Percentiles rank a stretch among this genome's conserved stretches.
These are phyloP conservation scores for Trilocha varians DNA, from an alignment of 2,888 invertebrate species.

Conservation along the genomic window DNA sequence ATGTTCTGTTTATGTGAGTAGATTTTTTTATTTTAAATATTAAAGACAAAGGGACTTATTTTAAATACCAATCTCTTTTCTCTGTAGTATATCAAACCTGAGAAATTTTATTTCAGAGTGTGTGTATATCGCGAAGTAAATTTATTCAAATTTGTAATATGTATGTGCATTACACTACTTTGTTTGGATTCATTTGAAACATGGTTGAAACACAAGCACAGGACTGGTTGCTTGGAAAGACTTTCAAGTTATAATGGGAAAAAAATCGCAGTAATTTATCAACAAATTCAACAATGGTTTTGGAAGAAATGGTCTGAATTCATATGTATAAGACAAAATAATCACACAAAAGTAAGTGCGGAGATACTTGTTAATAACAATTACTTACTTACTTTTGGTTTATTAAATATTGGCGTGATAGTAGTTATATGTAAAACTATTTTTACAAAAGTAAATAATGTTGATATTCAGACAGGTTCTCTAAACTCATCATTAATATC, in stretches of 20 bases:
- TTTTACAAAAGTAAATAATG: no score
- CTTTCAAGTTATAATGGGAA: slow-evolving; percentile 34
- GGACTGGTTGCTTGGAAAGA: slow-evolving; percentile 49
- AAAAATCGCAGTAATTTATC: slow-evolving; percentile 25
- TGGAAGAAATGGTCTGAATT: slow-evolving; percentile 37
- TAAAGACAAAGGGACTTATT: background rate
- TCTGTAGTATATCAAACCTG: background rate
- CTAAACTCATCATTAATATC: no score
- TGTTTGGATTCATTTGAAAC: slow-evolving; percentile 52
- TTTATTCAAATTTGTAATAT: slow-evolving; percentile 40
- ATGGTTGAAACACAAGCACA: slow-evolving; percentile 61
- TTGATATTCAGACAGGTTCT: no score
- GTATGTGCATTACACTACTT: slow-evolving; percentile 29
- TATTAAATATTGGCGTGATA: no score
- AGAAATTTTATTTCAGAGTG: slow-evolving; percentile 39
- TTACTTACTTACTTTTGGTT: background rate
- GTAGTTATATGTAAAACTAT: no score
- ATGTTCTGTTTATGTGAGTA: slow-evolving; percentile 54
- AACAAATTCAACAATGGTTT: slow-evolving; percentile 29
- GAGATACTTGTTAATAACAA: background rate
- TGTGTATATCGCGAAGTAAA: slow-evolving; percentile 44
- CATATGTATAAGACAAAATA: slow-evolving; percentile 46
- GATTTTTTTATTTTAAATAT: slow-evolving; percentile 15
- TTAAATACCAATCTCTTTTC: background rate
- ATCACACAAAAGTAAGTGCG: slow-evolving; percentile 54